A percentile compares a stretch with the other conserved stretches of the same genome.
These are phyloP conservation scores for Resseliella maxima DNA, from an alignment of 2,888 invertebrate species.

Conservation along the genomic window DNA sequence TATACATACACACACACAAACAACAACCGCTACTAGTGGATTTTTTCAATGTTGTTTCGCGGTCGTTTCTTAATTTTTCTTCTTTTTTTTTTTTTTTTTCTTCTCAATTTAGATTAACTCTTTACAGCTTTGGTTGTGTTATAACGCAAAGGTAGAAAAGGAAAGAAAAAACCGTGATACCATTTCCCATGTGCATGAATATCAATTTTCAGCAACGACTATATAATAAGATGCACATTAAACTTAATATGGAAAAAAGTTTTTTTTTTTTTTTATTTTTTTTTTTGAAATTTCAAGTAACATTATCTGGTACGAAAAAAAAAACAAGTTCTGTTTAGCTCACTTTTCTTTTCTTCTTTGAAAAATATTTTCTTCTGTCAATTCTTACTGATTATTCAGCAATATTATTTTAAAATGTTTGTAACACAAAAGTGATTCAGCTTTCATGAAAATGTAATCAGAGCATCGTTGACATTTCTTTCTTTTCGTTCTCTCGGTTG, in stretches of 20 bases:
- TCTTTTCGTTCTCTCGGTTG: too few species aligned
- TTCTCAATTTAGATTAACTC: slow-evolving; percentile 31
- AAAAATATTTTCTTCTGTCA: too few species aligned
- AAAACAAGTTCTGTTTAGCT: neutral
- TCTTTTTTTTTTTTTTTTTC: neutral
- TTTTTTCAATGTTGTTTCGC: slow-evolving; percentile 23
- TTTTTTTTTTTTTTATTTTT: neutral
- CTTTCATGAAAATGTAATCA: neutral
- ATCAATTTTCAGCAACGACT: slow-evolving; percentile 8
- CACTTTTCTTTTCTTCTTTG: too few species aligned
- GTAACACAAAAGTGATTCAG: neutral
- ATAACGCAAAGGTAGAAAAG: neutral
- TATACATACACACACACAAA: neutral
- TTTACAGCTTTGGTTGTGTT: neutral
- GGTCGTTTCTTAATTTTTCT: neutral
- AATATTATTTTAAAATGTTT: too few species aligned
- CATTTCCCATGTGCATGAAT: slow-evolving; percentile 16
- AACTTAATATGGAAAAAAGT: slow-evolving; percentile 2
- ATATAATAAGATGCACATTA: neutral
- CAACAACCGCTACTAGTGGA: neutral
- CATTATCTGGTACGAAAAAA: neutral
- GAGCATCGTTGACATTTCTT: neutral
- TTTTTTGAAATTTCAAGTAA: neutral
- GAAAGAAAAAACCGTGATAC: neutral
- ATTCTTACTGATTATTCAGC: too few species aligned